phyloP scores from a whole-genome alignment of 2,113 vertebrate species.

The Reinhardtius hippoglossoides region DNA sequence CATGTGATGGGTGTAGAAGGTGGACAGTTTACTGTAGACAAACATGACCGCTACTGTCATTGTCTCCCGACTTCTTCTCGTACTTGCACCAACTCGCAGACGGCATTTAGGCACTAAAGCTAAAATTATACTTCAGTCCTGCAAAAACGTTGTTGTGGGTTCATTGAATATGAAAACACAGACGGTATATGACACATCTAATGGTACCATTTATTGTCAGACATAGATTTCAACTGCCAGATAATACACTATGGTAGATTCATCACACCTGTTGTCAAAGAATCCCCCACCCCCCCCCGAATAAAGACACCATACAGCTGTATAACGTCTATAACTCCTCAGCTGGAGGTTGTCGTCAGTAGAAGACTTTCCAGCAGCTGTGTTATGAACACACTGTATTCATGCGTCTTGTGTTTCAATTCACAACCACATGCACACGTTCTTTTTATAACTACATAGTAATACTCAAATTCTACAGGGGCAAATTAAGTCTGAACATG shows the following conservation, averaged over 20 bases:
- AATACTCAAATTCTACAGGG: not conserved
- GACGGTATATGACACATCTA: not conserved
- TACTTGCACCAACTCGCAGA: constrained; percentile 36
- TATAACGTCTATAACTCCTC: not conserved
- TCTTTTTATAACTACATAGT: too few species aligned
- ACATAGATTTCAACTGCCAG: not conserved
- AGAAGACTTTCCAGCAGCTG: too few species aligned
- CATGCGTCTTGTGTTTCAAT: not conserved
- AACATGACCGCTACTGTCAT: constrained; percentile 74
- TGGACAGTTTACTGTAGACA: constrained; percentile 75
- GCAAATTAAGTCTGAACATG: constrained; percentile 29
- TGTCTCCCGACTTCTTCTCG: constrained; percentile 59
- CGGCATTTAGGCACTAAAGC: constrained; percentile 13
- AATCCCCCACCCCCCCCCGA: not conserved
- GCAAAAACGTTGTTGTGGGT: constrained; percentile 7
- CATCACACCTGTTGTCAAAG: not conserved
- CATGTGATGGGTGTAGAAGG: constrained; percentile 66
- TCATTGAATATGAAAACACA: constrained; percentile 14
- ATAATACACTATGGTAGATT: not conserved
- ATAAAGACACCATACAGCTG: not conserved
- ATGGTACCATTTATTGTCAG: not conserved
- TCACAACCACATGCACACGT: not conserved
- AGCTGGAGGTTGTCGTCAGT: not conserved
- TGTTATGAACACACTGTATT: not conserved
- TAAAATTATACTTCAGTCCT: constrained; percentile 23